Percentiles rank a stretch among this genome's conserved stretches.
These are phyloP conservation scores for Dascyllus trimaculatus DNA, from an alignment of 2,113 vertebrate species.

Conservation along the genomic window DNA sequence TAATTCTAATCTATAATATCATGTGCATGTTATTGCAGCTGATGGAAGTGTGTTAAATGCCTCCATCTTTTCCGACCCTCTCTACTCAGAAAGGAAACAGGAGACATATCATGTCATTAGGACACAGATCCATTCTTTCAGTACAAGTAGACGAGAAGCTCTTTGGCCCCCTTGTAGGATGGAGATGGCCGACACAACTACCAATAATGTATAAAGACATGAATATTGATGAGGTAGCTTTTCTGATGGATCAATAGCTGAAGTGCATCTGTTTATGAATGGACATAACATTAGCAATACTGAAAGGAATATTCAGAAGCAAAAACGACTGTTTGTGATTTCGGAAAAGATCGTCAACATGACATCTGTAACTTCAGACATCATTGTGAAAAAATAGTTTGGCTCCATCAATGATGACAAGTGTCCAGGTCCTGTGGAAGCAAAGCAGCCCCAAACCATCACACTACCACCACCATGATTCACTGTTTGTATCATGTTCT, in stretches of 20 bases:
- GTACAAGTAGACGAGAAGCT: neutral
- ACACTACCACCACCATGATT: too few species aligned
- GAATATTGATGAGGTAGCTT: neutral
- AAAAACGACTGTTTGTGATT: too few species aligned
- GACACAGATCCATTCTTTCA: constrained; percentile 1
- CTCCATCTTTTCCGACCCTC: neutral
- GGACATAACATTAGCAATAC: neutral
- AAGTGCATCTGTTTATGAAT: neutral
- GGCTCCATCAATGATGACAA: too few species aligned
- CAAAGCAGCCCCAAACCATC: too few species aligned
- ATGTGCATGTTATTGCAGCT: neutral
- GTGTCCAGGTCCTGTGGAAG: too few species aligned
- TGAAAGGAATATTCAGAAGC: too few species aligned
- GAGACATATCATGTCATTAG: neutral
- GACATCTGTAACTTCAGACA: too few species aligned
- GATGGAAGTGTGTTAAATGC: neutral
- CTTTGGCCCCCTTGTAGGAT: neutral
- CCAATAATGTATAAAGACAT: neutral
- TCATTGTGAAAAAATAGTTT: too few species aligned
- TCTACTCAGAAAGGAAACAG: neutral
- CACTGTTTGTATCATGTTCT: too few species aligned
- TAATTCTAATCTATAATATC: too few species aligned
- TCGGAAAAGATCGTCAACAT: too few species aligned
- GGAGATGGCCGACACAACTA: neutral
- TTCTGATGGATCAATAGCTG: neutral